These are phyloP conservation scores for Dromas ardeola DNA, from an alignment of 2,113 vertebrate genomes.

Conservation along the genomic window DNA sequence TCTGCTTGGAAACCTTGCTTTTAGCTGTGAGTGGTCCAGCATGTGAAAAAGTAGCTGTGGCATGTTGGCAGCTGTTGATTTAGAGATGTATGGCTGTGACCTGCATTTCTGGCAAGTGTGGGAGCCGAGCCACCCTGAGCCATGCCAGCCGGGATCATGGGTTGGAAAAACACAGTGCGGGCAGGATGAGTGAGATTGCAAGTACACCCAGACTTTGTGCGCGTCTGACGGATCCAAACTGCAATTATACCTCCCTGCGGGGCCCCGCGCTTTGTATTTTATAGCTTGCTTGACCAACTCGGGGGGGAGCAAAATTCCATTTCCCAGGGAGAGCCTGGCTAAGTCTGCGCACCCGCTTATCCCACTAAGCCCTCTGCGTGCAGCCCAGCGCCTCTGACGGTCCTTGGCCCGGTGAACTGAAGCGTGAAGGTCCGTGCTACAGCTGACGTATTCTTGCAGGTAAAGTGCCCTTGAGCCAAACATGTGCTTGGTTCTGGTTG, in stretches of 20 bases:
- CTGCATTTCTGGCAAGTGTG: background rate
- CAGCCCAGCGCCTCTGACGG: rapidly evolving
- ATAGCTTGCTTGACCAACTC: background rate
- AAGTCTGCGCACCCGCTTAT: rapidly evolving
- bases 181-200: background rate
- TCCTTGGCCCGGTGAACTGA: background rate
- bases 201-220: background rate
- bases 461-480: background rate
- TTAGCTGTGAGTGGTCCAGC: background rate
- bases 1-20: background rate
- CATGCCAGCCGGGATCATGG: background rate
- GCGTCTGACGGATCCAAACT: background rate
- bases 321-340: background rate
- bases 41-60: slow-evolving; percentile 5
- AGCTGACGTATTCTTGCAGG: background rate
- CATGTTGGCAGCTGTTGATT: background rate
- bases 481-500: background rate
- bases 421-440: background rate
- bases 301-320: background rate
- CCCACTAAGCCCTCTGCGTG: background rate
- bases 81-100: slow-evolving; percentile 9
- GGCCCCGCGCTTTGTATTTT: background rate
- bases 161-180: background rate
- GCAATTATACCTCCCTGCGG: background rate
- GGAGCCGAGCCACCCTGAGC: background rate